These are phyloP conservation scores for Sarcophaga rosellei DNA, from an alignment of 2,888 invertebrate species.

Conservation along the genomic window DNA sequence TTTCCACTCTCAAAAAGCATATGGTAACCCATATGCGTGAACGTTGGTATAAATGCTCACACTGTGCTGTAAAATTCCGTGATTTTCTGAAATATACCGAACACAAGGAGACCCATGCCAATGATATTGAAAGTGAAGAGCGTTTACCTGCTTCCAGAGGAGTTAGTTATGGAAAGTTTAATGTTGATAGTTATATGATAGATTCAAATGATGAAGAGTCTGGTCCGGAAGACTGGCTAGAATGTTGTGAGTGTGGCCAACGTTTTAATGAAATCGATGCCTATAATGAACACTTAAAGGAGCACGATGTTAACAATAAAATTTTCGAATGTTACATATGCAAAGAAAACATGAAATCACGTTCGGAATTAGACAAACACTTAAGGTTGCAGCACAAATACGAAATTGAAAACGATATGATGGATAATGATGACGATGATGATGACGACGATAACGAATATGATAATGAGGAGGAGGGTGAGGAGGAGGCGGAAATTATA, in stretches of 20 bases:
- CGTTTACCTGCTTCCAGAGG: conserved; percentile 13
- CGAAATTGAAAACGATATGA: conserved; percentile 39
- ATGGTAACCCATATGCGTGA: conserved; percentile 79
- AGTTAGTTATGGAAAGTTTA: conserved; percentile 46
- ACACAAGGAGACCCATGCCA: conserved; percentile 75
- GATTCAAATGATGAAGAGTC: conserved; percentile 75
- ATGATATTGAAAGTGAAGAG: conserved; percentile 56
- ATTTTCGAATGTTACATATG: conserved; percentile 74
- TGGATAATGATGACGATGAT: conserved; percentile 53
- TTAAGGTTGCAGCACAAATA: conserved; percentile 69
- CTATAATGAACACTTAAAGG: conserved; percentile 77
- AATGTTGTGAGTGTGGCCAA: conserved; percentile 78
- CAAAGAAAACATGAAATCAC: conserved; percentile 72
- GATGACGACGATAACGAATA: conserved; percentile 21
- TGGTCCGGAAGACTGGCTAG: conserved; percentile 75
- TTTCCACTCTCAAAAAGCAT: conserved; percentile 80
- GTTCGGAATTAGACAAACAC: conserved; percentile 72
- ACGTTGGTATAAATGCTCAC: conserved; percentile 79
- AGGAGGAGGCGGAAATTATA: conserved; percentile 29
- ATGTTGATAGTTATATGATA: conserved; percentile 53
- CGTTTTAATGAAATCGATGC: conserved; percentile 77
- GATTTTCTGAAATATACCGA: conserved; percentile 78
- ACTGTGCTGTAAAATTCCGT: conserved; percentile 77
- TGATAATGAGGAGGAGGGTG: conserved; percentile 33
- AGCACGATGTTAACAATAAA: conserved; percentile 74